Conservation (phyloP, 2,888 invertebrate species). For the Oscheius sp. region DNA sequence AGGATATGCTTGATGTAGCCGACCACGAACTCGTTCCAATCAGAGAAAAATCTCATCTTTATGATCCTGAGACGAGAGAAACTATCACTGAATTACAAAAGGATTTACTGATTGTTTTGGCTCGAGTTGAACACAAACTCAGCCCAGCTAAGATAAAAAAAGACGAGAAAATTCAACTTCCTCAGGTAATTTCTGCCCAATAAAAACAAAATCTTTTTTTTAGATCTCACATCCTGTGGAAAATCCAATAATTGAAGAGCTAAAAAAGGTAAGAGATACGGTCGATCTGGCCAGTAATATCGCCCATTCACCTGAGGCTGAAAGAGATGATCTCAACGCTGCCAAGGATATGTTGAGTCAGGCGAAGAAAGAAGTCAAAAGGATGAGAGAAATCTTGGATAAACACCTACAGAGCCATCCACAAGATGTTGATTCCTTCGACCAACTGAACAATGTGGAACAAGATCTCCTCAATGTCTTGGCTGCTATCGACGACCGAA, state of each 20-base stretch:
- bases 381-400: background rate
- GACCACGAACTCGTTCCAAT: background rate
- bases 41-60: background rate
- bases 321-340: background rate
- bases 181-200: slow-evolving; percentile 5
- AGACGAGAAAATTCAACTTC: background rate
- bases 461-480: slow-evolving; percentile 12
- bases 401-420: background rate
- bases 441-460: slow-evolving; percentile 12
- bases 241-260: background rate
- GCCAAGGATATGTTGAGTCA: slow-evolving; percentile 1
- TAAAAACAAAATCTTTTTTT: background rate
- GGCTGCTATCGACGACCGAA: slow-evolving; percentile 13
- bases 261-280: background rate
- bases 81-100: background rate
- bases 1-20: slow-evolving; percentile 7
- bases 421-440: background rate
- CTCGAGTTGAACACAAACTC: slow-evolving; percentile 8
- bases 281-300: slow-evolving; percentile 15
- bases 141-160: background rate
- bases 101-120: background rate
- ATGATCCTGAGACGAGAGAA: background rate
- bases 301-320: background rate
- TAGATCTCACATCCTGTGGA: background rate
- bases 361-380: background rate